Percentiles rank a stretch among this genome's conserved stretches.
Evolutionary conservation across 1,140 invertebrate species (phyloP).

Genomic region (Notospermus geniculatus): DNA sequence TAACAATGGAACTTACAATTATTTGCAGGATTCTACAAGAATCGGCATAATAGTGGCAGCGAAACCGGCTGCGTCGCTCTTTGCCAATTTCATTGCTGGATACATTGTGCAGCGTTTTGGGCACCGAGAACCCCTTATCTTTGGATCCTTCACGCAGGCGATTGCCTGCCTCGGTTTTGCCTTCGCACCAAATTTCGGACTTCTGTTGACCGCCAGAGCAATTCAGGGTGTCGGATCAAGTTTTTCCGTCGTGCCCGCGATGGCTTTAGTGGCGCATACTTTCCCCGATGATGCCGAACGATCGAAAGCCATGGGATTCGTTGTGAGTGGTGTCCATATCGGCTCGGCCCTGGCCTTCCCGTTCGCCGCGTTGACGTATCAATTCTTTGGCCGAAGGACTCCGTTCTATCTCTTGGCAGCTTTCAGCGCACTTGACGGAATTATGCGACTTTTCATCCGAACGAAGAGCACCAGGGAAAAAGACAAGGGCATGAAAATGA

Average conservation of each 20-base stretch:
- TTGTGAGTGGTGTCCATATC: neutral
- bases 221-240: neutral
- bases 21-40: neutral
- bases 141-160: neutral
- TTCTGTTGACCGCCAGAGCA: neutral
- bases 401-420: slow-evolving; percentile 1
- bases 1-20: too few relatives aligned
- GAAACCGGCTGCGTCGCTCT: neutral
- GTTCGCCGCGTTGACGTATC: neutral
- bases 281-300: slow-evolving; percentile 5
- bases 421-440: neutral
- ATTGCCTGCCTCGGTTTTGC: neutral
- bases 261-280: neutral
- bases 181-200: slow-evolving; percentile 1
- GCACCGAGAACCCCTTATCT: neutral
- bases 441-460: neutral
- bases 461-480: neutral
- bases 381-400: neutral
- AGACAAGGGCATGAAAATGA: neutral
- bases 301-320: neutral
- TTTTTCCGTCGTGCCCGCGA: neutral
- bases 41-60: neutral
- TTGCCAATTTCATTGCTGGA: neutral
- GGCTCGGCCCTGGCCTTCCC: neutral
- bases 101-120: slow-evolving; percentile 1